A percentile compares a stretch with the other conserved stretches of the same genome.
These are phyloP conservation scores for Neelides folsomi DNA, from an alignment of 2,888 invertebrate genomes.

Conservation along the genomic window DNA sequence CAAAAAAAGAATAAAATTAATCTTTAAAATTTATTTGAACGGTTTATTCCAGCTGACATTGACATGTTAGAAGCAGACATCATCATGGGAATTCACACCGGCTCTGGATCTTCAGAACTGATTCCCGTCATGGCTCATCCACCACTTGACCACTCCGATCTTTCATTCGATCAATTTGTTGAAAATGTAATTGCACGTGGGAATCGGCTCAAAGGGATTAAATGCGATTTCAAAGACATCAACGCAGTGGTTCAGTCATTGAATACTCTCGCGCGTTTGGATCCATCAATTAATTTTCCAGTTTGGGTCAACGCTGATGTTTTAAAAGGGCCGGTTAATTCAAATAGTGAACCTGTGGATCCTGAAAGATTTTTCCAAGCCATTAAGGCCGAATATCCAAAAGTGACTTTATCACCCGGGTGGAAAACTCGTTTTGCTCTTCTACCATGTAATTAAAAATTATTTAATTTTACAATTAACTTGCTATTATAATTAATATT, in stretches of 20 bases:
- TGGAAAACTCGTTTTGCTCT: conserved; percentile 56
- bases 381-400: conserved; percentile 45
- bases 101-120: conserved; percentile 36
- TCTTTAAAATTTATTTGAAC: not conserved
- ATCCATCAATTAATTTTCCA: conserved; percentile 43
- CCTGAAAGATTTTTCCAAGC: conserved; percentile 50
- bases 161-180: conserved; percentile 61
- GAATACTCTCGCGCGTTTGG: conserved; percentile 23
- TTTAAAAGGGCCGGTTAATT: conserved; percentile 56
- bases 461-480: no score
- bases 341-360: conserved; percentile 49
- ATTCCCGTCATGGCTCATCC: conserved; percentile 79
- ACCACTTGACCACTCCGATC: conserved; percentile 55
- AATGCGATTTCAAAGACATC: conserved; percentile 73
- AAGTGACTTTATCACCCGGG: conserved; percentile 61
- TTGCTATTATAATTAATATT: no score
- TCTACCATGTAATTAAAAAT: no score
- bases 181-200: conserved; percentile 42
- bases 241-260: conserved; percentile 48
- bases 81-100: conserved; percentile 45
- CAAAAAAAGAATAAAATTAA: not conserved
- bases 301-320: conserved; percentile 84
- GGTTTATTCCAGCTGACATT: conserved; percentile 42
- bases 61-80: conserved; percentile 82
- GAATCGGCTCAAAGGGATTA: conserved; percentile 53